Base-by-base conservation (phyloP, 2,888 invertebrate genomes). In the Philonicus albiceps region DNA sequence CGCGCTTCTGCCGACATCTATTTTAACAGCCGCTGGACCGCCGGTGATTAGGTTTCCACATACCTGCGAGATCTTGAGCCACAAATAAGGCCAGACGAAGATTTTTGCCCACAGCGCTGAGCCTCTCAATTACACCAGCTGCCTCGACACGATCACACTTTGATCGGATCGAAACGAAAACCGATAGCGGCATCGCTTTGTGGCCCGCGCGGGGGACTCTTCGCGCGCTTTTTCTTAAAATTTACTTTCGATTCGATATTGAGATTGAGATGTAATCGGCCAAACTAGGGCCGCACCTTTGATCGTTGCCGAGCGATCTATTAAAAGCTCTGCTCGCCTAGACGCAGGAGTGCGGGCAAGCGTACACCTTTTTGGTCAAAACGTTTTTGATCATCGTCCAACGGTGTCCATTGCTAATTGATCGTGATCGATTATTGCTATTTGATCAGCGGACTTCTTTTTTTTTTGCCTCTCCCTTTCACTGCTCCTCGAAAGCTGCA, bases 201-300 rank as follows among this genome's bases (percentile, higher is more conserved):
- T 72, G 43, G 72, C 27, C 72, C 73, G 84, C 43, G 40, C 73
- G 84, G 16, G 84, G 16, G 84, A 27, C 27, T 84, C 84, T 84
- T 73, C 84, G 13, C 19, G 76, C 43, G 72, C 84, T 73, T 84
- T 73, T 84, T 73, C 73, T 73, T 40, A 53, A 84, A 43, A 55
- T 84, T 84, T 49, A 19, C 31, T 31, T 55, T 85, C 76, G 53
- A 72, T 55, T 85, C 76, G 53, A 72, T 80, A 86, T 86, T 86
- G 76, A 86, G 80, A 86, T 86, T 86, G 76, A 86, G 86, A 86
- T 86, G 86, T 86, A 86, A 86, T 78, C 86, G 78, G n/a, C 53
- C 11, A 86, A 86, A 86, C 78, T 80, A 75, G 75, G 31, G 40
- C 31, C 72, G 43, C 43, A 31, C 37, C 80, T 86, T 86, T 86